phyloP scores from a whole-genome alignment of 2,797 vertebrate genomes.

The Sciaenops ocellatus region DNA sequence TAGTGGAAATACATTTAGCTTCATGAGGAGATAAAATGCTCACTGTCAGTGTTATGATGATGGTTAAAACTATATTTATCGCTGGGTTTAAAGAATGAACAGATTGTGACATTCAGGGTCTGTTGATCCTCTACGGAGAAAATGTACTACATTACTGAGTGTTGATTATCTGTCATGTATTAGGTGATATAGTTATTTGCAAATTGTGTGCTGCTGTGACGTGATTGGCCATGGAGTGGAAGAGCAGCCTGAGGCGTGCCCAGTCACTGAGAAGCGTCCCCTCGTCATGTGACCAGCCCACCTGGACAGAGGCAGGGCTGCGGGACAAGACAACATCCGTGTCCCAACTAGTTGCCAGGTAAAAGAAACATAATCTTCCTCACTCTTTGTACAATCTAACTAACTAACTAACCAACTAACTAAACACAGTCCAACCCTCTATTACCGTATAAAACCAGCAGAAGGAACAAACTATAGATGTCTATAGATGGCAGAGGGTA shows the following conservation, averaged over 20 bases:
- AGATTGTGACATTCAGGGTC: neutral
- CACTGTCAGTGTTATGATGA: neutral
- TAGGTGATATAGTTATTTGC: conserved; percentile 6
- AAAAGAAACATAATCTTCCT: conserved; percentile 20
- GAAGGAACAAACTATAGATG: too few relatives aligned
- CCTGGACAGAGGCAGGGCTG: conserved; percentile 60
- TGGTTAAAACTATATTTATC: neutral
- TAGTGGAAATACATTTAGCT: neutral
- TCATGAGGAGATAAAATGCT: neutral
- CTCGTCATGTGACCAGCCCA: conserved; percentile 51
- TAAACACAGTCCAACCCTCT: neutral
- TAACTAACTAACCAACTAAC: neutral
- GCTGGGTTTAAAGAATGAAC: neutral
- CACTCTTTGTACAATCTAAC: neutral
- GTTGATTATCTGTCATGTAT: neutral
- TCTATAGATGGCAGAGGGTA: too few relatives aligned
- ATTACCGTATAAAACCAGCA: neutral
- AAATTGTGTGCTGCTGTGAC: conserved; percentile 21
- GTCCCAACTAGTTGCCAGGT: conserved; percentile 83
- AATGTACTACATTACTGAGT: neutral
- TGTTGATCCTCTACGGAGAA: neutral
- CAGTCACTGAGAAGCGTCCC: conserved; percentile 78
- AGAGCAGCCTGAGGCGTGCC: conserved; percentile 71
- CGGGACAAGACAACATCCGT: conserved; percentile 76
- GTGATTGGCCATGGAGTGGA: conserved; percentile 74